Percentiles rank a stretch among this genome's conserved stretches.
These are phyloP conservation scores for Andrena minutula DNA, from an alignment of 2,888 invertebrate genomes.

Conservation along the genomic window DNA sequence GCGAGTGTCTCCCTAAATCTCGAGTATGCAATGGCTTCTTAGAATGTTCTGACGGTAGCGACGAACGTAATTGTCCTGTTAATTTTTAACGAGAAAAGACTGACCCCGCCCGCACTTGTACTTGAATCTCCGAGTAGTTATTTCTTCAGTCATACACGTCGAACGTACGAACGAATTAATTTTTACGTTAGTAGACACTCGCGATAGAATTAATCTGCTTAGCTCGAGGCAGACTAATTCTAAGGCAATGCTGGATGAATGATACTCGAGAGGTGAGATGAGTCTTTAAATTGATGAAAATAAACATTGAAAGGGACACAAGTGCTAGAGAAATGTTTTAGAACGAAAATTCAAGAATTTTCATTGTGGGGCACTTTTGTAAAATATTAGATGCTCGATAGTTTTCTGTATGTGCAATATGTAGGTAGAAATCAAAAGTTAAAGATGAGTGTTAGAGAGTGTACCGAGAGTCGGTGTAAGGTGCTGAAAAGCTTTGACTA, in stretches of 20 bases:
- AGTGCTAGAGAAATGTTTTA: constrained; percentile 11
- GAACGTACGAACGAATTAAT: constrained; percentile 17
- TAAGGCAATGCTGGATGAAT: not conserved
- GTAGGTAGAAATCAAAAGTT: constrained; percentile 56
- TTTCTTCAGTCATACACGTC: not conserved
- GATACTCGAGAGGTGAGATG: not conserved
- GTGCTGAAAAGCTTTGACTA: not conserved
- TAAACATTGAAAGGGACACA: not conserved
- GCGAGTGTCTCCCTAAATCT: constrained; percentile 90
- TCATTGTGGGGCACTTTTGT: constrained; percentile 12
- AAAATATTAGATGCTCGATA: constrained; percentile 27
- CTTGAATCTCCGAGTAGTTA: constrained; percentile 18
- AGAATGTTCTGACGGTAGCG: constrained; percentile 92
- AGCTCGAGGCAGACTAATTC: not conserved
- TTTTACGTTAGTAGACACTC: not conserved
- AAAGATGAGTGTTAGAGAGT: constrained; percentile 33
- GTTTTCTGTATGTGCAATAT: constrained; percentile 57
- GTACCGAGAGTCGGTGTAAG: not conserved
- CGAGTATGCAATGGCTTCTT: constrained; percentile 92
- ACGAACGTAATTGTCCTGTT: constrained; percentile 88
- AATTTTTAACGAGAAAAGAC: constrained; percentile 67
- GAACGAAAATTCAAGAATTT: not conserved
- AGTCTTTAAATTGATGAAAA: not conserved
- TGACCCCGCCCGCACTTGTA: constrained; percentile 35
- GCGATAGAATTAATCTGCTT: too few species aligned